These are phyloP conservation scores for Brachionus rotundiformis DNA, from an alignment of 1,140 invertebrate species.

Conservation along the genomic window DNA sequence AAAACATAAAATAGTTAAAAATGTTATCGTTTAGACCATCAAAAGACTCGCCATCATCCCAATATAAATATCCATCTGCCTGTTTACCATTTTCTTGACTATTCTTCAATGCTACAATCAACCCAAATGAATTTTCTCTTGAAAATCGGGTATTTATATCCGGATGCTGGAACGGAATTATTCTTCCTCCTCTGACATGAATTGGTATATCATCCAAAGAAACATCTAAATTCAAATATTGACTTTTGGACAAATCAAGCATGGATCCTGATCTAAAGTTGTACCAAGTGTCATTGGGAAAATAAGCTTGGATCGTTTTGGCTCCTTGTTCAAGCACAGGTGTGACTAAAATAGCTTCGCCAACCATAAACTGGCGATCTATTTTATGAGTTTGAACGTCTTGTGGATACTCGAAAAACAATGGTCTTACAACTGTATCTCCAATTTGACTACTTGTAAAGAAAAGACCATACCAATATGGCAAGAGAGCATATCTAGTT, in stretches of 20 bases:
- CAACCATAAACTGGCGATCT: constrained; percentile 78
- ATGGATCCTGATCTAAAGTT: constrained; percentile 67
- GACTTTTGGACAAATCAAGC: constrained; percentile 53
- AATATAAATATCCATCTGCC: constrained; percentile 1
- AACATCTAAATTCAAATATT: constrained; percentile 66
- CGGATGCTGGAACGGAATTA: constrained; percentile 73
- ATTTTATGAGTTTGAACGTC: constrained; percentile 71
- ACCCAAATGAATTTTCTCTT: constrained; percentile 16
- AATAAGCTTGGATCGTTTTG: constrained; percentile 68
- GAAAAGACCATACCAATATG: constrained; percentile 72
- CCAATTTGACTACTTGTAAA: constrained; percentile 61
- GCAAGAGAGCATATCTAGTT: constrained; percentile 74
- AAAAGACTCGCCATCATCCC: constrained; percentile 49
- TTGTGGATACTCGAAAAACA: constrained; percentile 68
- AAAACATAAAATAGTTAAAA: constrained; percentile 42
- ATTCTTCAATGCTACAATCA: constrained; percentile 2
- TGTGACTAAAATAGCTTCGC: constrained; percentile 73
- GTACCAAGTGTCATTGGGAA: constrained; percentile 76
- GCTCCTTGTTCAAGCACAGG: constrained; percentile 70
- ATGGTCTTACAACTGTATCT: constrained; percentile 73
- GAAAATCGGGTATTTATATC: constrained; percentile 68
- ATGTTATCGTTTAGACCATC: neutral
- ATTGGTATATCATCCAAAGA: constrained; percentile 71
- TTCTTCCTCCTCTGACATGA: constrained; percentile 72
- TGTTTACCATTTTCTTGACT: neutral